These are phyloP conservation scores for Spicauda simplicius DNA, from an alignment of 2,888 invertebrate genomes.

Conservation along the genomic window DNA sequence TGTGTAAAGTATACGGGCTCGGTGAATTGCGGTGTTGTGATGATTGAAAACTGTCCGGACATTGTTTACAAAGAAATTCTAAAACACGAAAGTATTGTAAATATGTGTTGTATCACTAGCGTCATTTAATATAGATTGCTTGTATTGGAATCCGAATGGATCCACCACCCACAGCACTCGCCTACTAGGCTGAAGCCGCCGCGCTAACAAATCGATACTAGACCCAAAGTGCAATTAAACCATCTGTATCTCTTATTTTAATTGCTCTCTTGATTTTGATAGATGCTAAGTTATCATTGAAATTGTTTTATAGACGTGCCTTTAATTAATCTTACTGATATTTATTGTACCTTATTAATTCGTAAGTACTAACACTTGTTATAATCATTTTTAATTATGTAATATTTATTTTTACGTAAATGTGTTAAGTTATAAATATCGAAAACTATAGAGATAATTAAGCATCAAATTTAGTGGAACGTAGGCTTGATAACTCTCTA, in stretches of 20 bases:
- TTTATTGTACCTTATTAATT: slow-evolving; percentile 17
- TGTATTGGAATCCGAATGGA: slow-evolving; percentile 9
- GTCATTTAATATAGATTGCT: slow-evolving; percentile 28
- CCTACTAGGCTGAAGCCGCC: slow-evolving; percentile 9
- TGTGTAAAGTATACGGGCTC: slow-evolving; percentile 11
- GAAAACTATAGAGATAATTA: background rate
- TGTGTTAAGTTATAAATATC: background rate
- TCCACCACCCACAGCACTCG: slow-evolving; percentile 11
- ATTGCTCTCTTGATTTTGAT: slow-evolving; percentile 25
- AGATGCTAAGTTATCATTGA: slow-evolving; percentile 26
- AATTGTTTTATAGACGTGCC: slow-evolving; percentile 7
- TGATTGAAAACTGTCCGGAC: slow-evolving; percentile 13
- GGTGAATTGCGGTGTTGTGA: slow-evolving; percentile 2
- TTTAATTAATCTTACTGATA: slow-evolving; percentile 1
- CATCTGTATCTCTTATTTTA: slow-evolving; percentile 33
- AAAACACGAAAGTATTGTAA: slow-evolving; percentile 16
- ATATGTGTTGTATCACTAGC: slow-evolving; percentile 30
- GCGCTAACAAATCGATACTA: slow-evolving; percentile 21
- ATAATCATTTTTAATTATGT: slow-evolving; percentile 4
- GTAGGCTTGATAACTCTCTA: background rate
- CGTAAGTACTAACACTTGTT: slow-evolving; percentile 11
- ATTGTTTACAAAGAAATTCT: slow-evolving; percentile 1
- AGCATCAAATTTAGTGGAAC: background rate
- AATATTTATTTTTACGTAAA: background rate
- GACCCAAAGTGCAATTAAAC: slow-evolving; percentile 31